Conservation (phyloP, 2,888 invertebrate species). For the Entomobrya multifasciata region DNA sequence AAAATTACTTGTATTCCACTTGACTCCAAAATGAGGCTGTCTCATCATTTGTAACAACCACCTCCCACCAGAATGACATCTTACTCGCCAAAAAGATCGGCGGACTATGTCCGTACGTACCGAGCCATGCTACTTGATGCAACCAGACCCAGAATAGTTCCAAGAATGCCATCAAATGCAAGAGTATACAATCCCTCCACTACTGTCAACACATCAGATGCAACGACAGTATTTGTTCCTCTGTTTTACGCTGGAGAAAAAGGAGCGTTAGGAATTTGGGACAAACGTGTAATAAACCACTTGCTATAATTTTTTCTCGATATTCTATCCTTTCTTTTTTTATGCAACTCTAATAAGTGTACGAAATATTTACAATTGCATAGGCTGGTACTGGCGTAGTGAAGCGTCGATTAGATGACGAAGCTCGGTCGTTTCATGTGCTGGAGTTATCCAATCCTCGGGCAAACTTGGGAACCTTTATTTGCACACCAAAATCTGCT, state of each 20-base stretch:
- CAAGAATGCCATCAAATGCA: conserved; percentile 22
- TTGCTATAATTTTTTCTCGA: no score
- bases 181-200: conserved; percentile 44
- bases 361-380: conserved; percentile 21
- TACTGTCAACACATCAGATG: conserved; percentile 51
- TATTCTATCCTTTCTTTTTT: neutral
- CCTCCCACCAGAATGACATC: conserved; percentile 47
- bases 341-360: neutral
- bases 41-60: neutral
- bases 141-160: conserved; percentile 15
- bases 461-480: conserved; percentile 65
- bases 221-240: conserved; percentile 66
- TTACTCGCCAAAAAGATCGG: conserved; percentile 20
- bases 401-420: conserved; percentile 70
- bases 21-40: neutral
- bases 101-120: conserved; percentile 55
- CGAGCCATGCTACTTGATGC: conserved; percentile 51
- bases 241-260: conserved; percentile 75
- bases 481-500: conserved; percentile 62
- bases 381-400: conserved; percentile 64
- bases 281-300: conserved; percentile 75
- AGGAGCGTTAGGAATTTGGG: conserved; percentile 74
- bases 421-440: conserved; percentile 56
- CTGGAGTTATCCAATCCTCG: conserved; percentile 66
- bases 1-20: conserved; percentile 39